Conservation (phyloP, 2,888 invertebrate species). For the Drepanosiphum platanoidis region DNA sequence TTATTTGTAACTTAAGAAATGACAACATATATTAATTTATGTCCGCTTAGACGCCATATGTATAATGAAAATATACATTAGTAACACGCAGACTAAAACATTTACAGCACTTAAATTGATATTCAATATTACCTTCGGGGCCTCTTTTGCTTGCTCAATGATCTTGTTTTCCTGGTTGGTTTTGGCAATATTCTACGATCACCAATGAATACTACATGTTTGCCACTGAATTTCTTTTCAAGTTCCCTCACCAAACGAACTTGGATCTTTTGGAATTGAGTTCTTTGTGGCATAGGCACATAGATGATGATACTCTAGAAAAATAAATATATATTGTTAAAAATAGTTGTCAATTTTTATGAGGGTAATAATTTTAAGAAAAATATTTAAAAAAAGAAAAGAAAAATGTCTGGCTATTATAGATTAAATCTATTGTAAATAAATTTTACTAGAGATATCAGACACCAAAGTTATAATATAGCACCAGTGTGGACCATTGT, state of each 20-base stretch:
- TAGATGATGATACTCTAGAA: conserved; percentile 94
- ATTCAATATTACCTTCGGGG: conserved; percentile 72
- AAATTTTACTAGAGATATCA: background rate
- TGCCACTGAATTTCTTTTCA: conserved; percentile 99
- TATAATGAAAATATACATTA: conserved; percentile 44
- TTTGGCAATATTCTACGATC: conserved; percentile 98
- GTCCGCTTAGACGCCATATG: conserved; percentile 59
- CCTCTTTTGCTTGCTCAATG: conserved; percentile 78
- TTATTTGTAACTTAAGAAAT: background rate
- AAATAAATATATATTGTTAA: conserved; percentile 35
- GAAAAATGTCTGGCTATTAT: conserved; percentile 17
- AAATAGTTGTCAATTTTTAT: background rate
- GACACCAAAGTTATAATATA: conserved; percentile 30
- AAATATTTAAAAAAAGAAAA: background rate
- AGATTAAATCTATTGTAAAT: conserved; percentile 12
- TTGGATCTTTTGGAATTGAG: conserved; percentile 97
- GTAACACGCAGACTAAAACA: conserved; percentile 54
- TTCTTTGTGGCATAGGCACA: conserved; percentile 98
- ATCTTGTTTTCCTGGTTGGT: conserved; percentile 92
- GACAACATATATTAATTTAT: conserved; percentile 24
- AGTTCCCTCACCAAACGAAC: conserved; percentile 94
- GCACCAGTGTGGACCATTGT: conserved; percentile 59
- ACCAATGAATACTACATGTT: conserved; percentile 97
- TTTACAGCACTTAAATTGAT: background rate
- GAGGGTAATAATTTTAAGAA: background rate